Percentiles rank a stretch among this genome's conserved stretches.
Evolutionary conservation across 2,797 vertebrate species (phyloP).

Genomic region (Eleutherodactylus coqui): DNA sequence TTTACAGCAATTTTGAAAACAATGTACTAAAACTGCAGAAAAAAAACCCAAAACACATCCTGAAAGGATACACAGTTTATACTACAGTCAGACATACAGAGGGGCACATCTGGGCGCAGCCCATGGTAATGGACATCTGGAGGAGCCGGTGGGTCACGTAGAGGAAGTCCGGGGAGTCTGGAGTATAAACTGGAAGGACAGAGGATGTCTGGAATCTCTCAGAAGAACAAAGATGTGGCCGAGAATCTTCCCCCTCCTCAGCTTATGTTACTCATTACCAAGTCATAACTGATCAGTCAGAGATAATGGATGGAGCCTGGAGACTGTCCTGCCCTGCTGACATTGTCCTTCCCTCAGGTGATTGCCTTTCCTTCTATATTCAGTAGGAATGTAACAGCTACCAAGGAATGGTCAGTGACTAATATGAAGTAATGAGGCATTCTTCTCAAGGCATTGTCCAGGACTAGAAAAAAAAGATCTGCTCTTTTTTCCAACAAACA

Average conservation of each 20-base stretch:
- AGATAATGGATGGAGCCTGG: not conserved
- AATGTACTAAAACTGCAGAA: no score
- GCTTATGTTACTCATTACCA: not conserved
- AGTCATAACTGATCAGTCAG: not conserved
- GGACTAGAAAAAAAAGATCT: no score
- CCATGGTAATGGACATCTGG: conserved; percentile 5
- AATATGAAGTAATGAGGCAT: no score
- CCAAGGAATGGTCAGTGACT: not conserved
- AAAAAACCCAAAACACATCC: no score
- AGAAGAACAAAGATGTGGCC: conserved; percentile 7
- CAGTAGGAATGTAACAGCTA: not conserved
- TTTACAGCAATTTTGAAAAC: no score
- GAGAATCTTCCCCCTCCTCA: not conserved
- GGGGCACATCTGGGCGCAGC: not conserved
- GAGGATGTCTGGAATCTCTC: conserved; percentile 42
- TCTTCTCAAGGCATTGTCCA: no score
- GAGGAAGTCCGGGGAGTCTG: not conserved
- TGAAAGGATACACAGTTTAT: no score
- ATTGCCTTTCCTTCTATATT: not conserved
- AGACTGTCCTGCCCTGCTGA: not conserved
- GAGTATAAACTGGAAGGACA: not conserved
- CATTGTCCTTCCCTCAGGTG: not conserved
- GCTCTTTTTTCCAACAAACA: no score
- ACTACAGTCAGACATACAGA: not conserved
- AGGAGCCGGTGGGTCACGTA: not conserved